phyloP scores from a whole-genome alignment of 92 coral and sea anemone genomes.

The Epizoanthus fatuus region DNA sequence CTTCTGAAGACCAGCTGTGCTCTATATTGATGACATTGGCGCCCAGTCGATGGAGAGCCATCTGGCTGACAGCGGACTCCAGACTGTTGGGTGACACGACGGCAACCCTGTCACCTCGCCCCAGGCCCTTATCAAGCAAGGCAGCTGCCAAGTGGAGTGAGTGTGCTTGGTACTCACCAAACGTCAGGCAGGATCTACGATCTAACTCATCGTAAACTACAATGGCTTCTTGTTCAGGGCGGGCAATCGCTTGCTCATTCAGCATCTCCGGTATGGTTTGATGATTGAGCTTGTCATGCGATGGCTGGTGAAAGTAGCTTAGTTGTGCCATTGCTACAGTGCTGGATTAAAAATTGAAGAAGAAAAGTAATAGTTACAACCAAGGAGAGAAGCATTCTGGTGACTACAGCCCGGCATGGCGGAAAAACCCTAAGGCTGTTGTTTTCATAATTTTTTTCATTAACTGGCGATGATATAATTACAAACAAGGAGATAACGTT shows the following conservation, averaged over 20 bases:
- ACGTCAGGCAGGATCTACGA: not conserved
- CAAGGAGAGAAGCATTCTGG: no score
- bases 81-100: constrained; percentile 34
- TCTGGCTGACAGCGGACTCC: constrained; percentile 31
- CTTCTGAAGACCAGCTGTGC: not conserved
- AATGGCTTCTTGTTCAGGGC: constrained; percentile 1
- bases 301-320: constrained; percentile 25
- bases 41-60: constrained; percentile 33
- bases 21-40: constrained; percentile 10
- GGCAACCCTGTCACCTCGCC: constrained; percentile 50
- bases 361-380: no score
- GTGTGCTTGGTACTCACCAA: not conserved
- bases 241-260: not conserved
- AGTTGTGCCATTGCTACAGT: not conserved
- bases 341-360: no score
- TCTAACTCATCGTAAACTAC: not conserved
- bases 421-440: no score
- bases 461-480: no score
- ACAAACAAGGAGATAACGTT: no score
- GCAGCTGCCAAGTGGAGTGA: constrained; percentile 48
- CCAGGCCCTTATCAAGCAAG: constrained; percentile 42
- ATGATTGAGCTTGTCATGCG: not conserved
- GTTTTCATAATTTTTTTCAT: no score
- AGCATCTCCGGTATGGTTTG: constrained; percentile 1
- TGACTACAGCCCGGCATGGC: no score